A percentile compares a stretch with the other conserved stretches of the same genome.
Evolutionary conservation across 2,113 vertebrate species (phyloP).

Genomic region (Chloropsis cyanopogon): DNA sequence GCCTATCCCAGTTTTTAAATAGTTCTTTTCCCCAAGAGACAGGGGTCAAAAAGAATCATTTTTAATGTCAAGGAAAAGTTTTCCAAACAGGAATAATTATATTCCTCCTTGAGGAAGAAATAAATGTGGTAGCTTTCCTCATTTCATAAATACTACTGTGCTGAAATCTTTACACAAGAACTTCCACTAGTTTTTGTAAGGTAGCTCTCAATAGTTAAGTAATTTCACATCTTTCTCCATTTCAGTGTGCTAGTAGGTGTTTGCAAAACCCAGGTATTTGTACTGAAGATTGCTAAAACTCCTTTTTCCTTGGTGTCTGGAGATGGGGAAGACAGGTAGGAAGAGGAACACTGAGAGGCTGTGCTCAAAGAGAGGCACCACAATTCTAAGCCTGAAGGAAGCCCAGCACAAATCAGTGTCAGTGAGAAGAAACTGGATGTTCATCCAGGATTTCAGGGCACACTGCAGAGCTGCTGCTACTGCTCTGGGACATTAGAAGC

Average conservation of each 20-base stretch:
- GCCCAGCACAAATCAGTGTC: background rate
- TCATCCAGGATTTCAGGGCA: background rate
- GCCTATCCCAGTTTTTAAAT: background rate
- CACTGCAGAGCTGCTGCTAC: background rate
- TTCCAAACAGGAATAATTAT: background rate
- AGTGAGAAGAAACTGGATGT: background rate
- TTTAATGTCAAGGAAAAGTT: background rate
- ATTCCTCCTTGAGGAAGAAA: background rate
- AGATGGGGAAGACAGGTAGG: background rate
- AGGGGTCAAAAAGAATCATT: background rate
- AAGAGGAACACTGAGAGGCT: background rate
- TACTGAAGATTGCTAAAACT: background rate
- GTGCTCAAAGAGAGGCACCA: background rate
- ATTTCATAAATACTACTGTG: background rate
- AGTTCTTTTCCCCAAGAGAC: background rate
- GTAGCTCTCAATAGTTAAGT: background rate
- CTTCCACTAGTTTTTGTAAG: background rate
- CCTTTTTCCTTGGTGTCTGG: background rate
- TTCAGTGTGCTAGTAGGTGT: background rate
- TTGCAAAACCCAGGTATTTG: background rate
- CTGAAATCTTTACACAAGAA: background rate
- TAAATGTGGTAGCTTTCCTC: rapidly evolving
- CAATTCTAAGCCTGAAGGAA: background rate
- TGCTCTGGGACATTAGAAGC: background rate
- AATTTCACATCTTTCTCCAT: background rate